Conservation (phyloP, 2,888 invertebrate species). For the Dicranocentrus wangi region DNA sequence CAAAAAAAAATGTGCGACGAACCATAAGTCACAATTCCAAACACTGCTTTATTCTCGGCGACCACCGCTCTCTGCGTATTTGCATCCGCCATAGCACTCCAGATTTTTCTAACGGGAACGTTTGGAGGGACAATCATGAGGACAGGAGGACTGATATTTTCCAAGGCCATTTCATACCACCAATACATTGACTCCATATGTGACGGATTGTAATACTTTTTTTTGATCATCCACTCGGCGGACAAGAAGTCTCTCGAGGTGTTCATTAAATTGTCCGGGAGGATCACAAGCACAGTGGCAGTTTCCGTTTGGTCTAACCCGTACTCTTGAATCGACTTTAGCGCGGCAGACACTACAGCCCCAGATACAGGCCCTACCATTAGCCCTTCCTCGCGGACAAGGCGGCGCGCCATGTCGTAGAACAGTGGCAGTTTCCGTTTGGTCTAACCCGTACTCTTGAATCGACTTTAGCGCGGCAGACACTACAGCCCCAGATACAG, state of each 20-base stretch:
- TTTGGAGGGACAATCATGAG: background rate
- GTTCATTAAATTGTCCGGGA: constrained; percentile 37
- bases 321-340: constrained; percentile 30
- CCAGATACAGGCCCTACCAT: constrained; percentile 40
- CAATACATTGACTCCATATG: constrained; percentile 65
- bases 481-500: constrained; percentile 37
- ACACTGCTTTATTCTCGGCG: constrained; percentile 18
- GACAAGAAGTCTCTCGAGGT: constrained; percentile 22
- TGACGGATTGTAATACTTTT: constrained; percentile 34
- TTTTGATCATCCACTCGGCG: constrained; percentile 41
- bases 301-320: constrained; percentile 2
- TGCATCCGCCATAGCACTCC: background rate
- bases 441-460: constrained; percentile 22
- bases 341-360: constrained; percentile 35
- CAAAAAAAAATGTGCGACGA: background rate
- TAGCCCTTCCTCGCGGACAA: constrained; percentile 52
- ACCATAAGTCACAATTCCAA: constrained; percentile 28
- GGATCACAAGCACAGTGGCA: constrained; percentile 26
- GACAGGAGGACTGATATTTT: constrained; percentile 35
- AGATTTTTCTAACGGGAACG: background rate
- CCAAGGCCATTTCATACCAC: constrained; percentile 55
- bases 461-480: constrained; percentile 33
- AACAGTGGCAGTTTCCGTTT: background rate
- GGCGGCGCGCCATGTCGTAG: constrained; percentile 43
- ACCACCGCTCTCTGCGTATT: constrained; percentile 2